A percentile compares a stretch with the other conserved stretches of the same genome.
Evolutionary conservation across 2,113 vertebrate genomes (phyloP).

Genomic region (Drymodes brunneopygia): DNA sequence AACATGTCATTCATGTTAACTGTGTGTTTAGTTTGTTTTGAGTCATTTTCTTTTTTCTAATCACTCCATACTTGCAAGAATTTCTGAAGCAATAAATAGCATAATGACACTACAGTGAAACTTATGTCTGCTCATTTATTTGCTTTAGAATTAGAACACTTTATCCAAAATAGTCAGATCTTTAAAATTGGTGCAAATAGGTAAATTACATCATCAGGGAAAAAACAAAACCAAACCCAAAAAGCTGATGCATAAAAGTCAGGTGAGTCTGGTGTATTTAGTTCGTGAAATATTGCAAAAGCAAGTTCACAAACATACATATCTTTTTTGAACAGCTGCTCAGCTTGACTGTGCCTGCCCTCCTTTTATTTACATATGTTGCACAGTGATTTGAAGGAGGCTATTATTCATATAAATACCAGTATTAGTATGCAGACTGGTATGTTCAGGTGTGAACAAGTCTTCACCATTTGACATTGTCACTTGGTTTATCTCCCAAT

Average conservation of each 20-base stretch:
- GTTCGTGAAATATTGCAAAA: background rate
- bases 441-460: slow-evolving; percentile 33
- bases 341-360: background rate
- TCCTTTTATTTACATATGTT: slow-evolving; percentile 34
- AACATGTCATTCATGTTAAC: background rate
- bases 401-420: background rate
- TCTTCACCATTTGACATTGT: slow-evolving; percentile 15
- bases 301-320: background rate
- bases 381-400: background rate
- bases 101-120: background rate
- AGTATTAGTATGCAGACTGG: slow-evolving; percentile 35
- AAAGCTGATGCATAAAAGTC: background rate
- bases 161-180: background rate
- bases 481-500: background rate
- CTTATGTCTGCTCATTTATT: background rate
- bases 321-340: slow-evolving; percentile 12
- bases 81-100: background rate
- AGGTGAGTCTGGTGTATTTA: background rate
- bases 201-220: background rate
- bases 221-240: background rate
- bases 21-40: background rate
- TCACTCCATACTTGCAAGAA: background rate
- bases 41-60: background rate
- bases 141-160: background rate
- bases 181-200: background rate